These are phyloP conservation scores for Dryomyza anilis DNA, from an alignment of 2,888 invertebrate genomes.

Conservation along the genomic window DNA sequence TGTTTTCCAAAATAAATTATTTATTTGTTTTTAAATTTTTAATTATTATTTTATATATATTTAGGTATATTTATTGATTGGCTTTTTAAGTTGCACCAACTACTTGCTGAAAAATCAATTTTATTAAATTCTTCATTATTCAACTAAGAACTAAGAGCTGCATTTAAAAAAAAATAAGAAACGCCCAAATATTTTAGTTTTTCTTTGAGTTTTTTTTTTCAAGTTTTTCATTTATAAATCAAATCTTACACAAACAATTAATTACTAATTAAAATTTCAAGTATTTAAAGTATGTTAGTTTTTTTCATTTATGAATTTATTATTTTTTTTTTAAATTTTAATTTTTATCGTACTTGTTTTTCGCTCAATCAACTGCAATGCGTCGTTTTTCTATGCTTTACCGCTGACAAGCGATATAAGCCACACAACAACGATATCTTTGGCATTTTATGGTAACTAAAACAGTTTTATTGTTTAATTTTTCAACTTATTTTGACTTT, in stretches of 20 bases:
- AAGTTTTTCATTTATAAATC: background rate
- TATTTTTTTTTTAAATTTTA: background rate
- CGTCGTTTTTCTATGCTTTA: background rate
- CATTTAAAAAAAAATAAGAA: constrained; percentile 17
- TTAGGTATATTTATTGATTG: too few species aligned
- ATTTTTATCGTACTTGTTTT: background rate
- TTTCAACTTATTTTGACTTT: background rate
- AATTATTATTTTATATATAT: too few species aligned
- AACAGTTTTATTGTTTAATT: background rate
- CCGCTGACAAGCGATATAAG: too few species aligned
- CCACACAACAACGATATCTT: constrained; percentile 44
- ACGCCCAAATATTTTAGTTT: background rate
- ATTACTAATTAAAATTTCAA: background rate
- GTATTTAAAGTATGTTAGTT: background rate
- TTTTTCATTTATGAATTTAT: background rate
- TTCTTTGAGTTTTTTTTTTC: background rate
- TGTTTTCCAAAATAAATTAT: too few species aligned
- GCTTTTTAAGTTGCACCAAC: too few species aligned
- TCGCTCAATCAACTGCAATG: background rate
- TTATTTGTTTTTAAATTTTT: too few species aligned
- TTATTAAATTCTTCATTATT: too few species aligned
- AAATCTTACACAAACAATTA: background rate
- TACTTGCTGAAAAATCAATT: too few species aligned
- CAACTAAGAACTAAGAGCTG: too few species aligned
- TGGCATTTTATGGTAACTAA: constrained; percentile 47